Conservation (phyloP, 2,888 invertebrate genomes). For the Pollenia angustigena region DNA sequence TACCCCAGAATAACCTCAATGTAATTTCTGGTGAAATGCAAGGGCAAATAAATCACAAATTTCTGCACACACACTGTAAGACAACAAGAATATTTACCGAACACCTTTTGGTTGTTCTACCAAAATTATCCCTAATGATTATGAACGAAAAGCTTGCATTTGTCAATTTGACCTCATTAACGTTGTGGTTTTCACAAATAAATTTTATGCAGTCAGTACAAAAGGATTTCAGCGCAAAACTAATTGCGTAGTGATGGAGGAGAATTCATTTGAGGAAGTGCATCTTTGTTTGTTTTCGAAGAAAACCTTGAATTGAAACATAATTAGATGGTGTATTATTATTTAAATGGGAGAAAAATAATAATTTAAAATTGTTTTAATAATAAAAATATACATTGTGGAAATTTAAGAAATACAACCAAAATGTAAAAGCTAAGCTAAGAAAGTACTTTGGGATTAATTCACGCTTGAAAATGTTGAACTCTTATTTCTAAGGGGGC, state of each 20-base stretch:
- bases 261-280: too few relatives aligned
- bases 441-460: too few relatives aligned
- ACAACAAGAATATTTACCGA: background rate
- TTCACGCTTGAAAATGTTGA: too few relatives aligned
- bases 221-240: background rate
- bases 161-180: slow-evolving; percentile 73
- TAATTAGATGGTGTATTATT: too few relatives aligned
- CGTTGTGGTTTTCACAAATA: slow-evolving; percentile 54
- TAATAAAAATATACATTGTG: too few relatives aligned
- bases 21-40: slow-evolving; percentile 6
- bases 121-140: background rate
- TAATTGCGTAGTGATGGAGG: background rate
- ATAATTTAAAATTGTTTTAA: too few relatives aligned
- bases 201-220: background rate
- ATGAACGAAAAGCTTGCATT: slow-evolving; percentile 8
- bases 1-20: slow-evolving; percentile 14
- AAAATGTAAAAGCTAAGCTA: too few relatives aligned
- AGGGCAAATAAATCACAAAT: slow-evolving; percentile 12
- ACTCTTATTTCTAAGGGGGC: too few relatives aligned
- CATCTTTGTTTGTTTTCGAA: too few relatives aligned
- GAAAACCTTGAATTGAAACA: too few relatives aligned
- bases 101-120: slow-evolving; percentile 16
- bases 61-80: background rate
- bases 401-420: too few relatives aligned
- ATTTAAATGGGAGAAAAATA: too few relatives aligned